Base-by-base conservation (phyloP, 2,113 vertebrate species). In the Girardinichthys multiradiatus region DNA sequence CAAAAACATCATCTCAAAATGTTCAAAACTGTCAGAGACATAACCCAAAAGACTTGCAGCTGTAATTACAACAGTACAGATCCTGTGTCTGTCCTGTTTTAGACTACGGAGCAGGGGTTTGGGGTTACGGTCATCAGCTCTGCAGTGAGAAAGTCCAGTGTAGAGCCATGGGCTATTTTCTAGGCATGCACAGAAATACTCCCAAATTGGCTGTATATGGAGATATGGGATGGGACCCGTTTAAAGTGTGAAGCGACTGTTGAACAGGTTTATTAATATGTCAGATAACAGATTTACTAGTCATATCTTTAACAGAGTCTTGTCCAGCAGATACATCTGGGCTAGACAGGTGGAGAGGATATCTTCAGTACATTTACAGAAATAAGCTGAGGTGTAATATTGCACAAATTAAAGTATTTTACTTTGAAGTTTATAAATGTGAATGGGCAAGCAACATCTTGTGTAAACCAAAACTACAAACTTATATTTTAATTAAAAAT, bases 11-110 rank as follows among this genome's bases (percentile, higher is more conserved):
- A n/a, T n/a, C 10, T 35, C 10, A 7, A 10, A 10, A 35, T 35
- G 10, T 35, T 35, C 35, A 35, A 35, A 35, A 5, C 10, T 35
- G 10, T 5, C 5, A 35, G 35, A 35, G 35, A 35, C 10, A 35
- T 7, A 35, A 35, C 35, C 5, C 35, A 35, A 35, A 35, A 35
- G n/a, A 35, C 35, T 10, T 35, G 35, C 10, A 35, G 10, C 10
- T 35, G 35, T 35, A 1, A n/a, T n/a, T n/a, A n/a, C n/a, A n/a
- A n/a, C n/a, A n/a, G 5, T 57, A 57, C 51, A 57, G 21, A 57
- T n/a, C 51, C n/a, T 57, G 51, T 57, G 51, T 57, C 51, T 57
- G 51, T 57, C 51, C 51, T n/a, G 51, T 57, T n/a, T 11, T 57
- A 57, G 24, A 57, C n/a, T 57, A 57, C 8, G 24, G 51, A 26